Evolutionary conservation across 2,888 invertebrate genomes (phyloP).

Genomic region (Acronicta psi): DNA sequence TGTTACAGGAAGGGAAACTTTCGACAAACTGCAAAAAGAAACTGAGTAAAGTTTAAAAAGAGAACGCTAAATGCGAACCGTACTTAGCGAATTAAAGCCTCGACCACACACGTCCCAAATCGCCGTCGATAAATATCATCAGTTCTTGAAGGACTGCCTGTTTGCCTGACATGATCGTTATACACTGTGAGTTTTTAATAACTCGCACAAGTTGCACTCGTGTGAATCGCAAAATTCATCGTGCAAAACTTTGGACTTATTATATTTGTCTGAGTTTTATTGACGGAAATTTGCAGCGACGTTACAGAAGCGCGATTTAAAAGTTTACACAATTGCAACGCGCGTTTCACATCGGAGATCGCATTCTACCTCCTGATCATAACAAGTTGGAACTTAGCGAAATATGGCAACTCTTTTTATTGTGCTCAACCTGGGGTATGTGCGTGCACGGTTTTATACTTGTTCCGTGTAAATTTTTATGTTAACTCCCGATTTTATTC

Average conservation of each 20-base stretch:
- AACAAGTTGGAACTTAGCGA: slow-evolving; percentile 76
- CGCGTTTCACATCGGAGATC: slow-evolving; percentile 62
- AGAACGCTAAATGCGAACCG: slow-evolving; percentile 83
- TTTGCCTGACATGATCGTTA: slow-evolving; percentile 12
- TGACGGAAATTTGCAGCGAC: slow-evolving; percentile 48
- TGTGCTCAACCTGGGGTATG: slow-evolving; percentile 62
- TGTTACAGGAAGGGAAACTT: slow-evolving; percentile 87
- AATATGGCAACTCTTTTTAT: slow-evolving; percentile 80
- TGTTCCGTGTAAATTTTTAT: slow-evolving; percentile 76
- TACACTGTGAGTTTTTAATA: slow-evolving; percentile 8
- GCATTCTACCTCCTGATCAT: slow-evolving; percentile 73
- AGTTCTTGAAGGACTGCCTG: slow-evolving; percentile 8
- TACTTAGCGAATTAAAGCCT: slow-evolving; percentile 72
- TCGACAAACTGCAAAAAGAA: slow-evolving; percentile 85
- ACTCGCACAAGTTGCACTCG: slow-evolving; percentile 13
- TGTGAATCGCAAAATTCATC: slow-evolving; percentile 34
- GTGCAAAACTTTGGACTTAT: slow-evolving; percentile 43
- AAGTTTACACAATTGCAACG: slow-evolving; percentile 73
- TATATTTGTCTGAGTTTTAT: slow-evolving; percentile 65
- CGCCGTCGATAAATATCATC: slow-evolving; percentile 27
- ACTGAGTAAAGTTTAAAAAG: slow-evolving; percentile 83
- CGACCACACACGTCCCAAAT: slow-evolving; percentile 47
- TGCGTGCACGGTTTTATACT: slow-evolving; percentile 69
- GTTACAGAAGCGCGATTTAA: slow-evolving; percentile 66
- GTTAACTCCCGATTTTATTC: slow-evolving; percentile 67